These are phyloP conservation scores for Drosophila picticornis DNA, from an alignment of 2,888 invertebrate genomes.

Conservation along the genomic window DNA sequence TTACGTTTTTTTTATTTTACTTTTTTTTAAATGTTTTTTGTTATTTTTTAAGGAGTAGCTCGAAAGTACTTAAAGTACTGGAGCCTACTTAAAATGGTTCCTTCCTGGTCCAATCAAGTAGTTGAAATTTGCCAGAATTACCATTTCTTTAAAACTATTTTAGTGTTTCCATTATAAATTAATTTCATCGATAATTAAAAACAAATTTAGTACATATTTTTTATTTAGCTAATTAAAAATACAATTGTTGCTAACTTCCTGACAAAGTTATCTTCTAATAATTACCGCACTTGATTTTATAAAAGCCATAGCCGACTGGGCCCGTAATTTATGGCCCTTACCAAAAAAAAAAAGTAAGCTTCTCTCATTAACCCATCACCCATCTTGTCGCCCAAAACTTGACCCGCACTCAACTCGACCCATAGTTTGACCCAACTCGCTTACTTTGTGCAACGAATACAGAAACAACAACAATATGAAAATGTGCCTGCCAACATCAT, in stretches of 20 bases:
- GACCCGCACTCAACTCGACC: constrained; percentile 68
- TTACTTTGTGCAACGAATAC: constrained; percentile 39
- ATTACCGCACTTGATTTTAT: constrained; percentile 27
- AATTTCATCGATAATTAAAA: neutral
- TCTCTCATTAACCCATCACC: constrained; percentile 74
- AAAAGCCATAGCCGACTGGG: constrained; percentile 12
- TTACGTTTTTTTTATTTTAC: constrained; percentile 18
- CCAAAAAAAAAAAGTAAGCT: constrained; percentile 23
- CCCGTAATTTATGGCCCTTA: constrained; percentile 29
- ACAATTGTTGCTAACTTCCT: constrained; percentile 9
- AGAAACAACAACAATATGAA: constrained; percentile 48
- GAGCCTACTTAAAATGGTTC: constrained; percentile 25
- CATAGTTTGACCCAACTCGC: constrained; percentile 44
- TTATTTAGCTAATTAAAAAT: neutral
- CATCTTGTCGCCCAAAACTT: constrained; percentile 63
- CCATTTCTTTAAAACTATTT: neutral
- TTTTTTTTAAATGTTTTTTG: neutral
- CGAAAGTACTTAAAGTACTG: constrained; percentile 10
- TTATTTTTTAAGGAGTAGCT: constrained; percentile 40
- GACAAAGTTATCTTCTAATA: constrained; percentile 26
- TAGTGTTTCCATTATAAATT: neutral
- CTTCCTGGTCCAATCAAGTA: neutral
- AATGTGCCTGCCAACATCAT: constrained; percentile 74
- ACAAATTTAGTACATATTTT: neutral
- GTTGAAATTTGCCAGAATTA: neutral